Base-by-base conservation (phyloP, 2,113 vertebrate genomes). In the Oncorhynchus clarkii region DNA sequence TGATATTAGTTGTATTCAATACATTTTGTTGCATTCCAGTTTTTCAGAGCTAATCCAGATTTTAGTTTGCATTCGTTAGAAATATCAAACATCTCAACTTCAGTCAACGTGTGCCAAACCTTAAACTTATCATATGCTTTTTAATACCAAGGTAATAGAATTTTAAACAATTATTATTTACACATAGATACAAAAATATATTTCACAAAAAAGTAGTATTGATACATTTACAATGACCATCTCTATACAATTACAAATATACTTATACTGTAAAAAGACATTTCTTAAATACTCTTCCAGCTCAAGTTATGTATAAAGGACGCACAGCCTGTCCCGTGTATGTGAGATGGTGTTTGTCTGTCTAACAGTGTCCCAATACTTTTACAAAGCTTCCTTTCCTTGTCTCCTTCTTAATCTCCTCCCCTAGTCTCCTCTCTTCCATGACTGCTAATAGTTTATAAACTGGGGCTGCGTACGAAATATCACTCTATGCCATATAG, bases 151-250 rank as follows among this genome's bases (percentile, higher is more conserved):
- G 22, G 68, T 67, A 84, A 89, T 83, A 88, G 34, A 89, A 84
- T 88, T 73, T 88, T 39, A 83, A 84, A 78, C 84, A 79, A 83
- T 78, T 71, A 83, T 71, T 90, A 93, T 93, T 90, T 93, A 93
- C 92, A 93, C 73, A 77, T 54, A 89, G 86, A 93, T 98, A 98
- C 92, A 98, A 99, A 98, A 98, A 99, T 97, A 97, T 94, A 97
- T 95, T 96, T 95, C 92, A 92, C 90, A 88, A 89, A 88, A 92
- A 90, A 91, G 90, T 88, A 90, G 86, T 73, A 86, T 89, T 77
- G 73, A 87, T 64, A 87, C 74, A 91, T 89, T 82, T 94, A 93
- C 90, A 94, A 90, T 93, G 92, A 91, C 89, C 84, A 92, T 91
- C 92, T 95, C 92, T 96, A 95, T 94, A 96, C 95, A 96, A 96